Evolutionary conservation across 1,140 invertebrate species (phyloP).

Genomic region (Batillaria attramentaria): DNA sequence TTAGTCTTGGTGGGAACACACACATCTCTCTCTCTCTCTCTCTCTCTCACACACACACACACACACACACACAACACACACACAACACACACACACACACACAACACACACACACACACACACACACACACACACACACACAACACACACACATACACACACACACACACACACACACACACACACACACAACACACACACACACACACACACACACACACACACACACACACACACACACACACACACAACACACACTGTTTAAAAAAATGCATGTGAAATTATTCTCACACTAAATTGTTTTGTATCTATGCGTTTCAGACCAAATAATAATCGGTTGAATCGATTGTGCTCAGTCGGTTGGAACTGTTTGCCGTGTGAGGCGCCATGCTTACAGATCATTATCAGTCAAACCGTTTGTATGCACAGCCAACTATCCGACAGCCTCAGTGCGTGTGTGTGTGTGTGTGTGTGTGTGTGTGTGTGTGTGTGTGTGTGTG

Average conservation of each 20-base stretch:
- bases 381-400: neutral
- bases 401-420: neutral
- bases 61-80: neutral
- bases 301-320: no score
- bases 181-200: slow-evolving; percentile 11
- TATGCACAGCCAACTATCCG: neutral
- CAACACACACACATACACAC: slow-evolving; percentile 3
- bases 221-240: slow-evolving; percentile 13
- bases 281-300: neutral
- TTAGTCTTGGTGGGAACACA: no score
- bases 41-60: slow-evolving; percentile 9
- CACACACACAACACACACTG: neutral
- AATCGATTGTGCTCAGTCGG: neutral
- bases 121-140: neutral
- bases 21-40: slow-evolving; percentile 14
- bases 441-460: neutral
- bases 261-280: neutral
- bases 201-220: slow-evolving; percentile 1
- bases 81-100: neutral
- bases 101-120: neutral
- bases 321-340: neutral
- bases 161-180: neutral
- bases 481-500: slow-evolving; percentile 9
- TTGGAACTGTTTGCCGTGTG: neutral
- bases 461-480: slow-evolving; percentile 3